Base-by-base conservation (phyloP, 2,797 vertebrate genomes). In the Pseudomugil tenellus region DNA sequence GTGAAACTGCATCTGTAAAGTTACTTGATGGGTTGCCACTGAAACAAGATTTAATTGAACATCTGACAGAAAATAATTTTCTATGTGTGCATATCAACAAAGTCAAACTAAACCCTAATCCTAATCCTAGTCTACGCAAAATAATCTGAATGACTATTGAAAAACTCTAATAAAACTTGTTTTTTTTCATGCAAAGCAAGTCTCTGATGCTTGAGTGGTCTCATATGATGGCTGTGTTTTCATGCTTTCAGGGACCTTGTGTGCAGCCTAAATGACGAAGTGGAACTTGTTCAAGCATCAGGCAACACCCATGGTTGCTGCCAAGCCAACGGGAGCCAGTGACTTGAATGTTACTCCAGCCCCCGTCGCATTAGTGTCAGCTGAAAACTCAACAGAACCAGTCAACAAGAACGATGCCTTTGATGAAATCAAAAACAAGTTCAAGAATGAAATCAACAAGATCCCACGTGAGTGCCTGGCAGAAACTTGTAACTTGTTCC, bases 401-500 rank as follows among this genome's bases (percentile, higher is more conserved):
- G 92, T 95, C 0, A 91, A 91, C 89, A 95, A 95, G 90, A 96
- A 96, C 46, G 96, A 98, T 78, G 85, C 93, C 85, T 96, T 97
- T 9, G 93, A 95, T 67, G 93, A 96, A 76, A 92, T 98, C 83
- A 96, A 95, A 86, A 96, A 97, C 76, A 96, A 97, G 86, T 96
- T 99, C 83, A 95, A 97, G 87, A 98, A 98, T 0, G 95, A 97
- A 91, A 96, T 99, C 76, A 95, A 96, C 83, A 97, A 96, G 89
- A 97, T 99, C 76, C 97, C 96, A 81, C 0, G 97, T 99, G 92
- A 98, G 97, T 96, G 74, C 4, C 56, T 8, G 8, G 25, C 51
- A 54, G 46, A 79, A 59, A 23, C 52, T 34, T 14, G 9, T 25
- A 62, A 74, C 67, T 51, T 60, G 54, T 74, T 59, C 76, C 0